These are phyloP conservation scores for Ceuthmochares aereus DNA, from an alignment of 2,113 vertebrate species.

Conservation along the genomic window DNA sequence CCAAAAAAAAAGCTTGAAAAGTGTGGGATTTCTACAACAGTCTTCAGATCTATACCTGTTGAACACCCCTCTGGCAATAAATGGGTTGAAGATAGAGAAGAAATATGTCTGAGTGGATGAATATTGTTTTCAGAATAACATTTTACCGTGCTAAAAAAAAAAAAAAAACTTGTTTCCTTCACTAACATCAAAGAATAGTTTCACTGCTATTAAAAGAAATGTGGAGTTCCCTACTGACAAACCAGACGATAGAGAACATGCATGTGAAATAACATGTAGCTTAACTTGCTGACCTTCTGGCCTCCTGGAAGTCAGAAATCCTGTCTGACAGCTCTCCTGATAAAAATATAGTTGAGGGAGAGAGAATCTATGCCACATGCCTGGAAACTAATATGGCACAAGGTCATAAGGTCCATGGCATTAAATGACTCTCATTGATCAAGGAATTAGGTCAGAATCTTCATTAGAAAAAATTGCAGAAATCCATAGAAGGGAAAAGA, in stretches of 20 bases:
- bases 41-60: background rate
- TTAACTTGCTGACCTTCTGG: background rate
- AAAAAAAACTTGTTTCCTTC: background rate
- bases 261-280: background rate
- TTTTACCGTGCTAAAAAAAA: background rate
- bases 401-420: background rate
- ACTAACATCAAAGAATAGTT: background rate
- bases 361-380: background rate
- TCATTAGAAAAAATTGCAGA: background rate
- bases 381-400: background rate
- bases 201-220: background rate
- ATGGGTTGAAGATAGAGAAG: background rate
- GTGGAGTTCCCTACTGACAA: background rate
- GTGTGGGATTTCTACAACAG: background rate
- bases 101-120: background rate
- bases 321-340: background rate
- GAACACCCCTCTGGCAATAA: background rate
- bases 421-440: background rate
- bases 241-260: background rate
- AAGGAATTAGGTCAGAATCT: background rate
- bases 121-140: constrained; percentile 12
- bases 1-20: background rate
- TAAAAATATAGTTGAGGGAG: background rate
- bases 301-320: background rate
- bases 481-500: background rate